Evolutionary conservation across 2,888 invertebrate genomes (phyloP), one percentile per base, ranked within the genome.

Genomic region (Cinara cedri): DNA sequence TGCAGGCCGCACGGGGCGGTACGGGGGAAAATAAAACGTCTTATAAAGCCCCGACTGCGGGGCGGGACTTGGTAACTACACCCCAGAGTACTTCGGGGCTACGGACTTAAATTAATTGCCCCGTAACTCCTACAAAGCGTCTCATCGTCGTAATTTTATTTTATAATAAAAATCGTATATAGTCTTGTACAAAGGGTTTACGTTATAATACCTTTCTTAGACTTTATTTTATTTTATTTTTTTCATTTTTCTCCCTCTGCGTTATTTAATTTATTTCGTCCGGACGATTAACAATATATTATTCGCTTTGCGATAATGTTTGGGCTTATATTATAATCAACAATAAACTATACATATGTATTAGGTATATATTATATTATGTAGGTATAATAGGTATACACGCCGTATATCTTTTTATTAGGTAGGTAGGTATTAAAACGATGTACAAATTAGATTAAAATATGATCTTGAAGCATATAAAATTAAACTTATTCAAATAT

Each of bases 21-120:
- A n/a, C 13, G 42, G 46, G 72, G n/a, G n/a, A n/a, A n/a, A 75
- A 81, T 80, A 81, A 82, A 81, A 78, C 80, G 81, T 81, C 81
- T 82, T 82, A 34, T 34, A 81, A 81, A 81, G 82, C 81, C 82
- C 81, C 21, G 71, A 68, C 49, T 54, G 57, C 21, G 44, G 74
- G 76, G 81, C 55, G 76, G 66, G 78, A 55, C 74, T 46, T 78
- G 62, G 63, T 72, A 76, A 81, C 80, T 81, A 66, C 76, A 81
- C 81, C 80, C 81, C 68, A 68, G 76, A 68, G 76, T 78, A 78
- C 76, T 78, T 60, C 76, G 16, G 60, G 76, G 76, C 68, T 68
- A 66, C 76, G 66, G 66, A 76, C 76, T 76, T 76, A 78, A 78
- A 78, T 78, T 78, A 78, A 78, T 78, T 78, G 76, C 76, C 76